phyloP scores from a whole-genome alignment of 1,140 invertebrate species.

The Zaprionus ghesquierei region DNA sequence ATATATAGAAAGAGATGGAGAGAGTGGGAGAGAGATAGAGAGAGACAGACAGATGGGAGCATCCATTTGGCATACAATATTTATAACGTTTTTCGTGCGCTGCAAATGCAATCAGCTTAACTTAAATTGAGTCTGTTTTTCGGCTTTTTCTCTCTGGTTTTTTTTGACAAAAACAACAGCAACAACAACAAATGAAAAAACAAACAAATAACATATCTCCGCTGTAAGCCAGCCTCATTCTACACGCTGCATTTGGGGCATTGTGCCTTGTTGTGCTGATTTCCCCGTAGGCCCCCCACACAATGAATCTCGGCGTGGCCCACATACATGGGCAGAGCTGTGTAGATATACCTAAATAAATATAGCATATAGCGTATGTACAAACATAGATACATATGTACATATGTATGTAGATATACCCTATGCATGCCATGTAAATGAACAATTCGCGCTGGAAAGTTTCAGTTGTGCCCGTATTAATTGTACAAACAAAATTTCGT shows the following conservation, averaged over 20 bases:
- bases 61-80: constrained; percentile 33
- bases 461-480: constrained; percentile 21
- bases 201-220: background rate
- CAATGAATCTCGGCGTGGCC: constrained; percentile 13
- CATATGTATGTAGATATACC: background rate
- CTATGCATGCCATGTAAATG: background rate
- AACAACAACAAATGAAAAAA: background rate
- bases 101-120: constrained; percentile 46
- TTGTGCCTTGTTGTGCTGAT: constrained; percentile 39
- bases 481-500: constrained; percentile 9
- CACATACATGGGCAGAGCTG: background rate
- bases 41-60: background rate
- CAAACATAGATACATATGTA: background rate
- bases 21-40: background rate
- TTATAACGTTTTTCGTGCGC: constrained; percentile 28
- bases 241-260: constrained; percentile 23
- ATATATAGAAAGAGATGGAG: background rate
- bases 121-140: constrained; percentile 22
- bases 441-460: constrained; percentile 6
- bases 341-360: background rate
- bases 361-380: background rate
- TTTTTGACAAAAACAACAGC: constrained; percentile 6
- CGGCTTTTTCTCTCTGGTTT: background rate
- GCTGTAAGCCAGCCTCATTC: constrained; percentile 7
- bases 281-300: constrained; percentile 39